Evolutionary conservation across 2,113 vertebrate species (phyloP), one percentile per base, ranked within the genome.

Genomic region (Procavia capensis): DNA sequence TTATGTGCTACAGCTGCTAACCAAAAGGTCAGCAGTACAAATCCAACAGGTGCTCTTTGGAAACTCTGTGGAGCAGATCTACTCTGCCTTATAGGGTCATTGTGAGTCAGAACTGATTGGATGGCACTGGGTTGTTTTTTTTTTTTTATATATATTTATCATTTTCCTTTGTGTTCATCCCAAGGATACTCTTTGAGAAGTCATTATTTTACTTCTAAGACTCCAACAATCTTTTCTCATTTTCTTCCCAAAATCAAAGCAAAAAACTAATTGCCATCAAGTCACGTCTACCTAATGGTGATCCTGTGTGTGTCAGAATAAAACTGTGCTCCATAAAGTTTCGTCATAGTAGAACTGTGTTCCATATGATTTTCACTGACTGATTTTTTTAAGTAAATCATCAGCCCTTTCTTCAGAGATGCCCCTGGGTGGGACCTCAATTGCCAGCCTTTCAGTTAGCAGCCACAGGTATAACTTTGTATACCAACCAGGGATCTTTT

Each of bases 211-310:
- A 72, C 24, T 70, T 20, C 8, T 59, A 41, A 66, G 34, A 87
- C 9, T 19, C 17, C 17, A 61, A 31, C 13, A 41, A 25, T 85
- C 61, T 80, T 84, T 64, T n/a, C 20, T 84, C 34, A 61, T 41
- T 72, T 93, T 79, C 7, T 85, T 88, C 78, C 80, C 34, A 82
- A 92, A 93, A 54, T 95, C 13, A 39, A 39, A 72, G 36, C 31
- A 70, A 22, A 4, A 72, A 39, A 24, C 20, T 22, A 54, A 54
- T 72, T 24, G 36, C 70, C 70, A 72, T 39, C 2, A 24, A 39
- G 36, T 72, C 34, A 34, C 39, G 24, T 9, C 16, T 3, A 4
- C 68, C n/a, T 39, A 72, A 36, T 39, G 68, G 3, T 2, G 9
- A 39, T 19, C 36, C 19, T 4, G 34, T 34, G 63, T 16, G 63